Base-by-base conservation (phyloP, 2,113 vertebrate genomes). In the Serinus canaria region DNA sequence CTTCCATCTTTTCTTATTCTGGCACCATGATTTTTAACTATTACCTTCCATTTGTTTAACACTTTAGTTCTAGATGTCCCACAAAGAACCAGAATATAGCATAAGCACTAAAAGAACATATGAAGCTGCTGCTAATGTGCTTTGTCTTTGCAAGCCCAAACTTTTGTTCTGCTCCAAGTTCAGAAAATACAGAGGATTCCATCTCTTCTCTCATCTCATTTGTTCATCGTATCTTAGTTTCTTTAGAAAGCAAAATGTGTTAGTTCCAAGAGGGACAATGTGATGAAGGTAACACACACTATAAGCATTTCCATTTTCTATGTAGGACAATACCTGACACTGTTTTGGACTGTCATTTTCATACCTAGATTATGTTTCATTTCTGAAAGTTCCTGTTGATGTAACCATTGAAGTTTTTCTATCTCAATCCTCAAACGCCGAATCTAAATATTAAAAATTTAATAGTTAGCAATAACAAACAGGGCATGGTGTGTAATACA, bases 281-380 rank as follows among this genome's bases (percentile, higher is more conserved):
- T 63, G 49, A 58, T 35, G 46, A 85, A 86, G 49, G 9, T 31
- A 88, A 64, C 6, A 63, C 28, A 76, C 6, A 52, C 37, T 24
- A 60, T 13, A 47, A 58, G 53, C 43, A 83, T 50, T 73, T 66
- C 49, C 33, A 81, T 56, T 64, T 85, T 53, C 37, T n/a, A 0
- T n/a, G 56, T 17, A 41, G 41, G 52, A 82, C 41, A 76, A 50
- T n/a, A 64, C 55, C 27, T 44, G 39, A 55, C 31, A 4, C 15
- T n/a, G 6, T 33, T 90, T 74, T 56, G 60, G 46, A 70, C 19
- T 85, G 43, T 37, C 46, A 44, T 62, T 94, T 90, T 87, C 96
- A 79, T 98, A 99, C 99, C 99, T 53, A 99, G 92, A 85, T 99
- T 99, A 96, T 99, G 99, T 87, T 99, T 99, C 99, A 99, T 99